A percentile compares a stretch with the other conserved stretches of the same genome.
Conservation (phyloP, 2,113 vertebrate genomes). For the Rhinichthys klamathensis region DNA sequence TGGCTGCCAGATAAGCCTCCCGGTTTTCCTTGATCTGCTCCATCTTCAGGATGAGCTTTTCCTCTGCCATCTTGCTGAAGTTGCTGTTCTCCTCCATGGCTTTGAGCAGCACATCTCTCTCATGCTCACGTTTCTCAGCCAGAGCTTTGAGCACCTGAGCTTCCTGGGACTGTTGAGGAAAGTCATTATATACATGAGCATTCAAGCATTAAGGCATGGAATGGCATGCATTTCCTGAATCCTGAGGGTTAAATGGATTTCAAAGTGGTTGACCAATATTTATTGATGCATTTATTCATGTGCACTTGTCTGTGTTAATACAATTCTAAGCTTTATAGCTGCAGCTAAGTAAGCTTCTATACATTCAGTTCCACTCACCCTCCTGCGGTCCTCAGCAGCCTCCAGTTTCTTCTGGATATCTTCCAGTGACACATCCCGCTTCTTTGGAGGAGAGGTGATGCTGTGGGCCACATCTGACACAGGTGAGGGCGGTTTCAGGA, state of each 20-base stretch:
- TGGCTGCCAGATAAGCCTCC: constrained; percentile 89
- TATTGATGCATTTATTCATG: neutral
- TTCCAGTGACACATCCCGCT: constrained; percentile 93
- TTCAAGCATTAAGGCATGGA: neutral
- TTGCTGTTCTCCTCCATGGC: constrained; percentile 98
- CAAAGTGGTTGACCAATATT: neutral
- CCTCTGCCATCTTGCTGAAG: constrained; percentile 96
- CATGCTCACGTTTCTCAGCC: constrained; percentile 92
- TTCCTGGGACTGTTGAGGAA: constrained; percentile 86
- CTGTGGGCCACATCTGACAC: constrained; percentile 86
- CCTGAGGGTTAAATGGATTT: constrained; percentile 11
- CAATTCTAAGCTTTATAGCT: neutral
- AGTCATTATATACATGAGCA: constrained; percentile 4
- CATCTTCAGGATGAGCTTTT: constrained; percentile 92
- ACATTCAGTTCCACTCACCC: constrained; percentile 72
- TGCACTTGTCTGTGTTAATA: neutral
- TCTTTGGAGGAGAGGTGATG: constrained; percentile 87
- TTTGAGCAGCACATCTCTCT: constrained; percentile 94
- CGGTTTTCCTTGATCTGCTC: constrained; percentile 97
- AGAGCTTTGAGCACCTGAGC: constrained; percentile 90
- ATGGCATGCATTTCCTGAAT: neutral
- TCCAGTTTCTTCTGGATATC: constrained; percentile 97
- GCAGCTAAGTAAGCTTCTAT: neutral
- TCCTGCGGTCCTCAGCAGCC: constrained; percentile 93
- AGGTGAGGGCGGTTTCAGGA: constrained; percentile 93